Evolutionary conservation across 2,113 vertebrate genomes (phyloP).

Genomic region (Melanostigma gelatinosum): DNA sequence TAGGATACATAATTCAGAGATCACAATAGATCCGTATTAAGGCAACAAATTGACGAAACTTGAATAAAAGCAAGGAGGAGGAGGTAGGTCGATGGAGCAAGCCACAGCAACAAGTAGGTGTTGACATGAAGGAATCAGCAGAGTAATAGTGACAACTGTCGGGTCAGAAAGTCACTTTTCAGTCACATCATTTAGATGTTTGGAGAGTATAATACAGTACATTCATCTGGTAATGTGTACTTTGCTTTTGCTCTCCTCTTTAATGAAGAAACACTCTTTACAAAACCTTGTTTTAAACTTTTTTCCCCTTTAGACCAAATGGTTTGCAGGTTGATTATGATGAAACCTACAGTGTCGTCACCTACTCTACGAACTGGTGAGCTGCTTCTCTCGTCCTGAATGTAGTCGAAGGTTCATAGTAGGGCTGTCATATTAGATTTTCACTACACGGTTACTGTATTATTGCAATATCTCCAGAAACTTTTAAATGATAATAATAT

Average conservation of each 20-base stretch:
- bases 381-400: neutral
- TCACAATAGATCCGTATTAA: neutral
- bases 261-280: neutral
- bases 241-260: neutral
- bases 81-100: neutral
- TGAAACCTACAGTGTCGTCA: neutral
- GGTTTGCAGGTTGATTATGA: neutral
- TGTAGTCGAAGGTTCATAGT: too few relatives aligned
- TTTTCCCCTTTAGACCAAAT: neutral
- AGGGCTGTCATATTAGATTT: too few relatives aligned
- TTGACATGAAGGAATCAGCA: neutral
- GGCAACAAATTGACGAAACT: neutral
- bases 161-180: neutral
- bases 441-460: too few relatives aligned
- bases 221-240: neutral
- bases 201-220: neutral
- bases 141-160: neutral
- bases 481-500: too few relatives aligned
- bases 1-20: neutral
- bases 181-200: neutral
- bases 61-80: neutral
- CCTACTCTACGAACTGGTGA: slow-evolving; percentile 8
- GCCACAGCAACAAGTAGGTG: neutral
- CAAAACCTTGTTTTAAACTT: too few relatives aligned
- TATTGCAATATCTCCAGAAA: too few relatives aligned